Conservation (phyloP, 1,140 invertebrate species). For the Temnothorax longispinosus region DNA sequence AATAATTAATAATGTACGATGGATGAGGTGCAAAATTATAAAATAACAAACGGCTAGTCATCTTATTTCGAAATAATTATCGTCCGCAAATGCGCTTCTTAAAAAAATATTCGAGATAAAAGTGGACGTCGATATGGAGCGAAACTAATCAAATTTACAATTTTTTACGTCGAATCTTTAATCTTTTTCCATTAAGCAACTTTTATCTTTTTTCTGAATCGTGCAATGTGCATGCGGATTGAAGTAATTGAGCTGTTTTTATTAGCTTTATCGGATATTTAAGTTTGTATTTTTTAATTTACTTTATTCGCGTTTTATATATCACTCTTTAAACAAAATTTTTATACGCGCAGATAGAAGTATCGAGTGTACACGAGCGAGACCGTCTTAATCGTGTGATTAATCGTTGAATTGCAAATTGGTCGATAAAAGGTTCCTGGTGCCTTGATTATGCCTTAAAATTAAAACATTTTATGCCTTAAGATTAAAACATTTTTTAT, state of each 20-base stretch:
- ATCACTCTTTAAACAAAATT: not conserved
- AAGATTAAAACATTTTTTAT: not conserved
- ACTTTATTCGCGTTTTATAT: not conserved
- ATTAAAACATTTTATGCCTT: not conserved
- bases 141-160: not conserved
- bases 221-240: not conserved
- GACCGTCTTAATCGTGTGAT: not conserved
- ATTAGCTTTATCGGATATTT: not conserved
- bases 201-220: not conserved
- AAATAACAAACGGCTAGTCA: not conserved
- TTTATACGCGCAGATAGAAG: not conserved
- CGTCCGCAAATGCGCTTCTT: not conserved
- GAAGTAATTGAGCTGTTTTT: no score
- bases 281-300: no score
- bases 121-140: not conserved
- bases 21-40: not conserved
- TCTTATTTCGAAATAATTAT: not conserved
- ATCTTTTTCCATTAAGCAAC: not conserved
- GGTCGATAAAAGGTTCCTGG: not conserved
- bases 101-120: conserved; percentile 15
- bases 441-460: not conserved
- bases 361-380: not conserved
- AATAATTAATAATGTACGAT: not conserved
- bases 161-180: not conserved
- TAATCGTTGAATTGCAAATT: not conserved